A percentile compares a stretch with the other conserved stretches of the same genome.
phyloP scores from a whole-genome alignment of 1,140 invertebrate genomes.

The Pseudomyrmex dendroicus region DNA sequence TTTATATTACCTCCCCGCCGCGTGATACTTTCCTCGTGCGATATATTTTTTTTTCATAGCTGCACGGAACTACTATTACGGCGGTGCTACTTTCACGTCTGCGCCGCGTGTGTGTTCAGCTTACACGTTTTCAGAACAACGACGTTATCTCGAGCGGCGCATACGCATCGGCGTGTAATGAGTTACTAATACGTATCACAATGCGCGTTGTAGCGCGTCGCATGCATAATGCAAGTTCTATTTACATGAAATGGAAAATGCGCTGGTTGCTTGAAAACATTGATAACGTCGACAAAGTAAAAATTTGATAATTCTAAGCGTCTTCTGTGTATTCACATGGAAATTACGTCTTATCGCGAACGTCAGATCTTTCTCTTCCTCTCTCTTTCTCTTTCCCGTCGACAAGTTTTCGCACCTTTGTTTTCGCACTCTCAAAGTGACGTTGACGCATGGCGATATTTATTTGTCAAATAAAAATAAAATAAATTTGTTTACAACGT shows the following conservation, averaged over 20 bases:
- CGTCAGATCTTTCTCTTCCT: not conserved
- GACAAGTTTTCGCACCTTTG: not conserved
- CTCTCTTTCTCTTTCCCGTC: not conserved
- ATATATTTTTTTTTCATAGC: not conserved
- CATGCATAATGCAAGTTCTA: slow-evolving; percentile 47
- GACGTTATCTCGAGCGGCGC: slow-evolving; percentile 42
- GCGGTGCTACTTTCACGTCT: not conserved
- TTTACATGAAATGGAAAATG: slow-evolving; percentile 47
- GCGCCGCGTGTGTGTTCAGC: not conserved
- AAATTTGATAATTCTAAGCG: not conserved
- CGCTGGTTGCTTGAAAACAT: not conserved
- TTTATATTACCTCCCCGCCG: no score
- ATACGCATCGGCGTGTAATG: slow-evolving; percentile 38
- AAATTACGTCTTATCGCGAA: not conserved
- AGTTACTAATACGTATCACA: slow-evolving; percentile 47
- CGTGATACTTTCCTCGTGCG: not conserved
- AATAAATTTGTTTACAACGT: no score
- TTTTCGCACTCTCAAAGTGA: not conserved
- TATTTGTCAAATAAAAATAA: no score
- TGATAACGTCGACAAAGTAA: not conserved
- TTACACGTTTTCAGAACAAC: not conserved
- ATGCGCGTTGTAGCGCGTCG: slow-evolving; percentile 11
- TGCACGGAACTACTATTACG: slow-evolving; percentile 4
- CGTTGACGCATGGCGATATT: no score
- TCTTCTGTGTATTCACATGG: not conserved